Base-by-base conservation (phyloP, 1,140 invertebrate species). In the Sarcophaga peregrina region DNA sequence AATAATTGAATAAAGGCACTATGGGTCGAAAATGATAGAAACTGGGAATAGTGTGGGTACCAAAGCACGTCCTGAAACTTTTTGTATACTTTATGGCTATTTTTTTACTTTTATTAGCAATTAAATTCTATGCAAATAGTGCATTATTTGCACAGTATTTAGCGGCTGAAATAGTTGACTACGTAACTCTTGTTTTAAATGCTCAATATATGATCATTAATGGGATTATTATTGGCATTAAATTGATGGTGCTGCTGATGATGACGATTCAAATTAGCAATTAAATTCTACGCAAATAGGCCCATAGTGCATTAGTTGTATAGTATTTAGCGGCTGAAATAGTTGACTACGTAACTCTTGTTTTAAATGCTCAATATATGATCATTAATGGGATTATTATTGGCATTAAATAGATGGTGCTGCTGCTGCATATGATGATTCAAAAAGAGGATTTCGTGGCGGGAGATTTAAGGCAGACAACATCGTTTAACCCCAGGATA, bases 341-440 rank as follows among this genome's bases (percentile, higher is more conserved):
- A 37, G 25, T 37, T 37, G 25, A 37, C 25, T 37, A 37, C 25
- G 25, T 4, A 37, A 37, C 25, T 37, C n/a, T 37, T 37, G 4
- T 4, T 37, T 37, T 37, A 37, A 37, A 37, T 37, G 25, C 25
- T 17, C 20, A 8, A 68, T 68, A 25, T 62, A 68, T 25, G 62
- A 68, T 68, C n/a, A 68, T 68, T 68, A 68, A 20, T 20, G 62
- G 5, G 20, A 68, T 68, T 68, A 25, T 68, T 58, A 58, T n/a
- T 13, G 13, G 7, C 54, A 58, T 58, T n/a, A 68, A 20, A 68
- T n/a, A 68, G 62, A 68, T 68, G 62, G 17, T 52, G 5, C 1
- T 37, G 50, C 50, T 68, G 62, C 20, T 68, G 17, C 58, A 68
- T 15, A 68, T 68, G n/a, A 9, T 68, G 17, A 68, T 68, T 58